Evolutionary conservation across 2,888 invertebrate genomes (phyloP), one percentile per base, ranked within the genome.

Genomic region (Nemotelus nigrinus): DNA sequence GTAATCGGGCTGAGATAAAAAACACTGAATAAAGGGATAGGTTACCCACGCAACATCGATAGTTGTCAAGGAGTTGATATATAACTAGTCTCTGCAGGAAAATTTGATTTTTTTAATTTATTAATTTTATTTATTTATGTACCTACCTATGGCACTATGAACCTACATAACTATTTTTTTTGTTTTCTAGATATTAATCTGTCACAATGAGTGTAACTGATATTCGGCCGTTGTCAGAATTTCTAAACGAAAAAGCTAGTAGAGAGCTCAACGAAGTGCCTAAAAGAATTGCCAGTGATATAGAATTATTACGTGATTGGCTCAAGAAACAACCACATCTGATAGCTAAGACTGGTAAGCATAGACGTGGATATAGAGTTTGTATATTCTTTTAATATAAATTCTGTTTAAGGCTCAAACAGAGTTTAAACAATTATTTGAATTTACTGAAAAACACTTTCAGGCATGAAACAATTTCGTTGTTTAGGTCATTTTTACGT

Each of bases 191-290:
- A 25, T 25, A 25, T 25, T 25, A 25, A 25, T 25, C 25, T 25
- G 25, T 25, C 8, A 50, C 50, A 50, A 60, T 60, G 60, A 39
- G 39, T 39, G 3, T 60, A 41, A 60, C 7, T 43, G 60, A 64
- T 43, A 64, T 80, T 45, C 77, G 79, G 41, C 71, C 77, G 44
- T 81, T 90, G 64, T 80, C 87, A 3, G 85, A 88, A 50, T 89
- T 88, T 75, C 85, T 91, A 77, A 88, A 88, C 76, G 82, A 83
- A 80, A 87, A 87, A 80, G 91, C 91, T 2, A 84, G 85, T 63
- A 80, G 83, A n/a, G 90, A 91, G 83, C 82, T 91, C 55, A 88
- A 88, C 79, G 91, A 91, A 84, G 88, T 89, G 81, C 88, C 89
- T 0, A 86, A 85, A 3, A 84, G 88, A 55, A 83, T 89, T 53